phyloP scores from a whole-genome alignment of 2,113 vertebrate species.

The Podilymbus podiceps region DNA sequence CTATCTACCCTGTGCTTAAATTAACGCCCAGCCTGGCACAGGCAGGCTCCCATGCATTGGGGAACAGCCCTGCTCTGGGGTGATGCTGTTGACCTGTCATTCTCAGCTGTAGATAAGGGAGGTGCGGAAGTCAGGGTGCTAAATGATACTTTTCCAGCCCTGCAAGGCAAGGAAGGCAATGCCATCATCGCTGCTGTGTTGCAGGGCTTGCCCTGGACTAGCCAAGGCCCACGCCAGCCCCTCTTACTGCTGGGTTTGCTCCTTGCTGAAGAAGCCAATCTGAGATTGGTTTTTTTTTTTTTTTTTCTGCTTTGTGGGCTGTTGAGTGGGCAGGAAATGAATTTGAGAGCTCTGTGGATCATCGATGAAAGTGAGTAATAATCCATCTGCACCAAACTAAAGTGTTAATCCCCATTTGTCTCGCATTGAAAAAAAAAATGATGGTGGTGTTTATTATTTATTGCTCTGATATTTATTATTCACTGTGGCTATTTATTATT shows the following conservation, averaged over 20 bases:
- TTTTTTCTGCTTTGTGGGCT: constrained; percentile 11
- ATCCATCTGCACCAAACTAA: background rate
- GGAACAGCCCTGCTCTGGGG: background rate
- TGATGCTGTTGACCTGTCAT: background rate
- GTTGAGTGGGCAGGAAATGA: constrained; percentile 30
- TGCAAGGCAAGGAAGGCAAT: background rate
- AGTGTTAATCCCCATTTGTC: background rate
- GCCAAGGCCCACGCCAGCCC: background rate
- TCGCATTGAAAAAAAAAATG: background rate
- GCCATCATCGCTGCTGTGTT: background rate
- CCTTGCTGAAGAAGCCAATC: background rate
- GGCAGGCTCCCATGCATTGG: background rate
- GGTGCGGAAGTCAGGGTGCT: background rate
- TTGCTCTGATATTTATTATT: constrained; percentile 39
- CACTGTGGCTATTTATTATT: constrained; percentile 29
- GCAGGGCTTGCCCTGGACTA: background rate
- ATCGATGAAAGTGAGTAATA: background rate
- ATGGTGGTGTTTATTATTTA: constrained; percentile 6
- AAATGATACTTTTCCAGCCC: background rate
- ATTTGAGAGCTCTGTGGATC: constrained; percentile 13
- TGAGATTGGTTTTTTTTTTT: no score
- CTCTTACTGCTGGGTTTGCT: background rate
- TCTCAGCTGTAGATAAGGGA: background rate
- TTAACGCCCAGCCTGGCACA: background rate
- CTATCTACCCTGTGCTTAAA: background rate